Conservation (phyloP, 2,888 invertebrate genomes). For the Trachelus iudaicus region DNA sequence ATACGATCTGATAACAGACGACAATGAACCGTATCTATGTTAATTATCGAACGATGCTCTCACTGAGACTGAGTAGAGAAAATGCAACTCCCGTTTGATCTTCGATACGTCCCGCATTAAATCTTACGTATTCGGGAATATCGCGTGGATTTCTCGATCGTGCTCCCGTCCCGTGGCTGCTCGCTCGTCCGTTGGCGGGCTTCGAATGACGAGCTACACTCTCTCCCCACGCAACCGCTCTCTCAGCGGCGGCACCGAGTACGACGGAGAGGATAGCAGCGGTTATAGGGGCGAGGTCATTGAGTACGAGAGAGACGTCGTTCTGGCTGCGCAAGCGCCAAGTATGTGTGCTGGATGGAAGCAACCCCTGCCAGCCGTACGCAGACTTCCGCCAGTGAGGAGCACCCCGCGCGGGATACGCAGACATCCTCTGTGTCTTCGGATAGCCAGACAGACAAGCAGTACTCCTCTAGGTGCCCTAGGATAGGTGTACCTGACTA, state of each 20-base stretch:
- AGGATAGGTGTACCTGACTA: background rate
- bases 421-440: constrained; percentile 17
- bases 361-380: background rate
- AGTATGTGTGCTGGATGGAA: background rate
- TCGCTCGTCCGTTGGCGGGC: constrained; percentile 65
- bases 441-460: background rate
- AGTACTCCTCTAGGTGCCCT: background rate
- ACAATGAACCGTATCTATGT: background rate
- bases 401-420: constrained; percentile 25
- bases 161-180: constrained; percentile 57
- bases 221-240: constrained; percentile 11
- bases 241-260: constrained; percentile 7
- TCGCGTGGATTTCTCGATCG: constrained; percentile 40
- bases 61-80: background rate
- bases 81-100: background rate
- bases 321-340: constrained; percentile 7
- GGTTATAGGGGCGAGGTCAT: constrained; percentile 8
- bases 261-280: background rate
- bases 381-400: constrained; percentile 20
- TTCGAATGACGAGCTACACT: constrained; percentile 56
- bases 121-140: constrained; percentile 5
- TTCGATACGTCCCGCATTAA: background rate
- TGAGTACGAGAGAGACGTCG: constrained; percentile 17
- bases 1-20: background rate
- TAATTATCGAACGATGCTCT: background rate